Evolutionary conservation across 2,113 vertebrate genomes (phyloP).

Genomic region (Peucedramus taeniatus): DNA sequence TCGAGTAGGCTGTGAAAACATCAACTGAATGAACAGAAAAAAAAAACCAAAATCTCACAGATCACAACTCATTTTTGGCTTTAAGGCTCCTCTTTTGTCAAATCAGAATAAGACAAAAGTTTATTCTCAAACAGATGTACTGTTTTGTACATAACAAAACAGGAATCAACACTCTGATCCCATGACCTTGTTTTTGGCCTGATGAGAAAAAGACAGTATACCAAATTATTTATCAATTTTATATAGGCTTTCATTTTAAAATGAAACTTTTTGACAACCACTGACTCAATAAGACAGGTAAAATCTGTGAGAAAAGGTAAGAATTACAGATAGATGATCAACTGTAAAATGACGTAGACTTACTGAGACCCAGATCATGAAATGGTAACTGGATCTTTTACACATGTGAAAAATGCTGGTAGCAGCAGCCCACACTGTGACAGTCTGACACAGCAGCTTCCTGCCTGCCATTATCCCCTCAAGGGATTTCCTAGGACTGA

Average conservation of each 20-base stretch:
- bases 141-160: not conserved
- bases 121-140: not conserved
- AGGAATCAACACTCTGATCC: not conserved
- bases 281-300: not conserved
- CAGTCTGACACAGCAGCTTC: not conserved
- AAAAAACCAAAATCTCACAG: not conserved
- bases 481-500: not conserved
- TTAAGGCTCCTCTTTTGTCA: not conserved
- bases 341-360: rapidly evolving
- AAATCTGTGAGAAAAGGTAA: not conserved
- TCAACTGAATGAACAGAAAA: not conserved
- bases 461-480: not conserved
- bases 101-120: not conserved
- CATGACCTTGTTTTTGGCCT: not conserved
- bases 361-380: not conserved
- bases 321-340: not conserved
- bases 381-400: not conserved
- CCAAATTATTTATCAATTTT: not conserved
- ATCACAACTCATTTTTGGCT: not conserved
- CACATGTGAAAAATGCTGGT: not conserved
- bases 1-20: not conserved
- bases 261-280: not conserved
- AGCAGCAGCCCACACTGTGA: not conserved
- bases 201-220: not conserved
- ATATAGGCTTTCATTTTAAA: not conserved